phyloP scores from a whole-genome alignment of 2,797 vertebrate species.

The Rallus crepitans region DNA sequence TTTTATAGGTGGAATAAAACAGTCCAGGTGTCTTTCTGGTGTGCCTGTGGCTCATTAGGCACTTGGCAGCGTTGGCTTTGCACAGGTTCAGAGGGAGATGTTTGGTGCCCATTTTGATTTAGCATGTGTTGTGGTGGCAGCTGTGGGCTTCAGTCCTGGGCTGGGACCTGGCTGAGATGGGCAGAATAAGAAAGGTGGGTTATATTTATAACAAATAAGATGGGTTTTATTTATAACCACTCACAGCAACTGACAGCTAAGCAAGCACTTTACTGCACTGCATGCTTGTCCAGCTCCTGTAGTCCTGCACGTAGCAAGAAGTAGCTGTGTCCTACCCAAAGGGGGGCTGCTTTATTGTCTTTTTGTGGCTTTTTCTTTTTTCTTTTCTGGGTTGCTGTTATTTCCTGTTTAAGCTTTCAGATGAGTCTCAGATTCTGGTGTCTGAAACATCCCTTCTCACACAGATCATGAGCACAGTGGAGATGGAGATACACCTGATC shows the following conservation, averaged over 20 bases:
- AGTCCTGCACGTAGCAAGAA: background rate
- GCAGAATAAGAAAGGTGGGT: background rate
- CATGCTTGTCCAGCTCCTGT: rapidly evolving
- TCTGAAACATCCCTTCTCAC: background rate
- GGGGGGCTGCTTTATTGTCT: background rate
- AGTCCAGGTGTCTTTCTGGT: rapidly evolving
- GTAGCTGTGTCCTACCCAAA: background rate
- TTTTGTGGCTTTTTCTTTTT: background rate
- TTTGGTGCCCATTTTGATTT: rapidly evolving
- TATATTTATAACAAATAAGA: background rate
- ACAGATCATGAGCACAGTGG: background rate
- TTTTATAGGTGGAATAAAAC: rapidly evolving
- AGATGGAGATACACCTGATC: background rate
- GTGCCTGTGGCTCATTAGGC: rapidly evolving
- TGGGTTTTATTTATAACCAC: no score
- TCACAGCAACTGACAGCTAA: rapidly evolving
- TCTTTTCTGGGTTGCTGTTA: background rate
- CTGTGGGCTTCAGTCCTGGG: background rate
- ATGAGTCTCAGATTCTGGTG: background rate
- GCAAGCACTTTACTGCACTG: rapidly evolving
- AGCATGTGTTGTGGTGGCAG: background rate
- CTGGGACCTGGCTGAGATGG: background rate
- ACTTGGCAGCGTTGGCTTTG: rapidly evolving
- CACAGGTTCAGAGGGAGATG: rapidly evolving
- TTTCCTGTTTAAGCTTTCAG: background rate